Base-by-base conservation (phyloP, 2,888 invertebrate genomes). In the Morpho achilles region DNA sequence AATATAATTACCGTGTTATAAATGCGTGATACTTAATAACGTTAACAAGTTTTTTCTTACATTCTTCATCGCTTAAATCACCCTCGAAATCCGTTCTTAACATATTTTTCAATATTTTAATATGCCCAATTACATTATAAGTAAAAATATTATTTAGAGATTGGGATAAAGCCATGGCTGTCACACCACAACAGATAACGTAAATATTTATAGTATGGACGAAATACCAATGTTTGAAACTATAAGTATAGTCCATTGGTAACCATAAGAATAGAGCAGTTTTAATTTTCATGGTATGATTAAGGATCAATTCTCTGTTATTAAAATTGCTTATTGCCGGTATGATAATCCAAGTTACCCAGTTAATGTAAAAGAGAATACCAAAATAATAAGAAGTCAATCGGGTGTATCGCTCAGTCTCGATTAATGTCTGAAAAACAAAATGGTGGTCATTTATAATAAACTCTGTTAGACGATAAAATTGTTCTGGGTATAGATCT, bases 221-320 rank as follows among this genome's bases (percentile, higher is more conserved):
- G 0, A 74, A 45, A 2, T 64, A 39, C 73, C 75, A 80, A 41
- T 71, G 67, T 5, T 53, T 59, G 40, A 66, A 71, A 43, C 75
- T 67, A 48, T 72, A 73, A 44, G 69, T 71, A 41, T 79, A 79
- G 44, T 79, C 77, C 23, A 75, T 72, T 2, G 79, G 80, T 59
- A 75, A 58, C 70, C 73, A 71, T 44, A 76, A 46, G 44, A 77
- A 79, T 2, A 76, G 50, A 42, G 71, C 68, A 7, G 75, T 79
- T 64, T 75, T 71, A 7, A 76, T 60, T 23, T 65, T 69, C 6
- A 63, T 59, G 0, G 75, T 72, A n/a, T 66, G 69, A 45, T 78
- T 78, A 7, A 53, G 49, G 8, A 74, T 69, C 1, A 61, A 62
- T 7, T 75, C 71, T 44, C 60, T 64, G 50, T 74, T 68, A 0